phyloP scores from a whole-genome alignment of 1,140 invertebrate species.

The Caenorhabditis remanei region DNA sequence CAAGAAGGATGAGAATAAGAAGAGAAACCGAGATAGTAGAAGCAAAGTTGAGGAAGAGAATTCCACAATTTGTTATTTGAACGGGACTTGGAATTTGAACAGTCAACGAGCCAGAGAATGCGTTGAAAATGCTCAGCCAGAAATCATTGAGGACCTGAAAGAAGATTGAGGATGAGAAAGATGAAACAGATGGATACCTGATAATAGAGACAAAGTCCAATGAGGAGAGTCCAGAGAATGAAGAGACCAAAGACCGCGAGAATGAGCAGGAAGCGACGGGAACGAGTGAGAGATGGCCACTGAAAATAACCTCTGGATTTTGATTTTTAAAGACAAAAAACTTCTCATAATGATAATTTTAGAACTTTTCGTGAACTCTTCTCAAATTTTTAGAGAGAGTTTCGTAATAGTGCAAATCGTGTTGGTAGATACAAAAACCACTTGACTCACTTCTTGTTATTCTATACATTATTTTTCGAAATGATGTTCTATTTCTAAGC shows the following conservation, averaged over 20 bases:
- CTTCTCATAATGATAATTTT: too few species aligned
- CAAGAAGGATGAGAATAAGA: constrained; percentile 51
- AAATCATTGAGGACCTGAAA: constrained; percentile 61
- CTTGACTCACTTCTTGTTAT: too few species aligned
- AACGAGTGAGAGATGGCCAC: constrained; percentile 21
- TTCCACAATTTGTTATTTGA: constrained; percentile 48
- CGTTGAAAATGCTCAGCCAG: constrained; percentile 59
- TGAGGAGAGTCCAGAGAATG: constrained; percentile 63
- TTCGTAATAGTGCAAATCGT: too few species aligned
- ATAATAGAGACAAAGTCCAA: constrained; percentile 64
- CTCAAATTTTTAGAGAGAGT: too few species aligned
- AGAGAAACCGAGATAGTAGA: constrained; percentile 57
- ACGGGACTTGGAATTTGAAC: constrained; percentile 58
- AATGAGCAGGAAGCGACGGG: constrained; percentile 55
- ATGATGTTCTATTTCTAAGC: not conserved
- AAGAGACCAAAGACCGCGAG: constrained; percentile 57
- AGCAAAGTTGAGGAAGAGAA: constrained; percentile 56
- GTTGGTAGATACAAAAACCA: too few species aligned
- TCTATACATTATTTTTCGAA: too few species aligned
- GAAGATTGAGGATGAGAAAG: not conserved
- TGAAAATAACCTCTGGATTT: not conserved
- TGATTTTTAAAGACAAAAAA: too few species aligned
- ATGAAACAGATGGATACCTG: constrained; percentile 32
- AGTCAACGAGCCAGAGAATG: constrained; percentile 58
- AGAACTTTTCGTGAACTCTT: too few species aligned